Evolutionary conservation across 2,888 invertebrate species (phyloP).

Genomic region (Eustalomyia histrio): DNA sequence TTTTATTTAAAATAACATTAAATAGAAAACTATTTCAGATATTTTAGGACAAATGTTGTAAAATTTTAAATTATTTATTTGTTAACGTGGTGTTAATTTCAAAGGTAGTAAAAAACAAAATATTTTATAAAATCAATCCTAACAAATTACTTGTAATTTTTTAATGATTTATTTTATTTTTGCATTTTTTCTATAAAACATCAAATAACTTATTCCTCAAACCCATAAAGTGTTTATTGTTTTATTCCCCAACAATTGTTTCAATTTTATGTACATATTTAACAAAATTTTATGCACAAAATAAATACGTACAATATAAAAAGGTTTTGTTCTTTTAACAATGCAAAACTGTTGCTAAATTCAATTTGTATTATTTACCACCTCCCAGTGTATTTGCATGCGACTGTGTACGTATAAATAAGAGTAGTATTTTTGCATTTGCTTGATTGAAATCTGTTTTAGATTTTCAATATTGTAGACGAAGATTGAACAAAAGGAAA

Average conservation of each 20-base stretch:
- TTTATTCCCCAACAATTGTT: background rate
- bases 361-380: slow-evolving; percentile 49
- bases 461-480: slow-evolving; percentile 40
- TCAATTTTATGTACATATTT: background rate
- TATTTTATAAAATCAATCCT: no score
- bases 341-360: slow-evolving; percentile 43
- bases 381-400: background rate
- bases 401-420: background rate
- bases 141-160: no score
- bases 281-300: background rate
- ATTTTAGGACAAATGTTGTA: no score
- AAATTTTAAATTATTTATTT: no score
- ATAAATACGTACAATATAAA: background rate
- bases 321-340: slow-evolving; percentile 28
- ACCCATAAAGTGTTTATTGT: background rate
- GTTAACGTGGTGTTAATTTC: no score
- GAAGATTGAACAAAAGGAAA: slow-evolving; percentile 7
- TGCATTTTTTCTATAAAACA: no score
- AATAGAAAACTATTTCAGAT: no score
- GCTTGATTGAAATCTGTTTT: slow-evolving; percentile 39
- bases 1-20: no score
- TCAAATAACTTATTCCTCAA: background rate
- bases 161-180: no score
- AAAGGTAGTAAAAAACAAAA: no score
- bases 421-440: slow-evolving; percentile 22